Evolutionary conservation across 2,888 invertebrate species (phyloP).

Genomic region (Orchestes rusci): DNA sequence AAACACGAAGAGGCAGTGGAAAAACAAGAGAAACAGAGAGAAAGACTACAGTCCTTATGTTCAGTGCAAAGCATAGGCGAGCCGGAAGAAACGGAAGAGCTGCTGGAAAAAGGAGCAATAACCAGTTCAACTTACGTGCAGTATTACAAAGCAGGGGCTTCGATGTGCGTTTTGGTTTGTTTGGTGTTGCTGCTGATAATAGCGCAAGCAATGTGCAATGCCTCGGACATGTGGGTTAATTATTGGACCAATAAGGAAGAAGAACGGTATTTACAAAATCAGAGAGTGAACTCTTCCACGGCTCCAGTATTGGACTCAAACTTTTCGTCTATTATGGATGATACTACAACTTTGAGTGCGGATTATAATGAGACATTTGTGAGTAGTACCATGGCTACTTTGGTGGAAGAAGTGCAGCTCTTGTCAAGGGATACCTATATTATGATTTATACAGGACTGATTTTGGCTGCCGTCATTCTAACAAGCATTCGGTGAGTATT

Average conservation of each 20-base stretch:
- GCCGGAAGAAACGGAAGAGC: slow-evolving; percentile 55
- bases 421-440: slow-evolving; percentile 16
- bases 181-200: slow-evolving; percentile 52
- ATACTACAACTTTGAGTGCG: too few relatives aligned
- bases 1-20: slow-evolving; percentile 1
- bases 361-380: too few relatives aligned
- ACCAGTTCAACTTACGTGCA: slow-evolving; percentile 55
- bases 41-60: slow-evolving; percentile 32
- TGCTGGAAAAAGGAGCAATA: slow-evolving; percentile 58
- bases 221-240: slow-evolving; percentile 71
- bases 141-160: slow-evolving; percentile 65
- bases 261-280: slow-evolving; percentile 5
- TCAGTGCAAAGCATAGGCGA: slow-evolving; percentile 32
- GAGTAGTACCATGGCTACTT: too few relatives aligned
- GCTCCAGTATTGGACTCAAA: too few relatives aligned
- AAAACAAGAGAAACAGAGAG: slow-evolving; percentile 11
- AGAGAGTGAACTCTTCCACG: background rate
- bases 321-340: too few relatives aligned
- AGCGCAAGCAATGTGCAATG: slow-evolving; percentile 63
- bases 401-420: too few relatives aligned
- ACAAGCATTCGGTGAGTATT: slow-evolving; percentile 20
- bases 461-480: slow-evolving; percentile 13
- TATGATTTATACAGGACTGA: slow-evolving; percentile 16
- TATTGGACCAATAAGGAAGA: slow-evolving; percentile 49
- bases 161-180: slow-evolving; percentile 48